phyloP scores from a whole-genome alignment of 2,797 vertebrate genomes.

The Tadarida brasiliensis region DNA sequence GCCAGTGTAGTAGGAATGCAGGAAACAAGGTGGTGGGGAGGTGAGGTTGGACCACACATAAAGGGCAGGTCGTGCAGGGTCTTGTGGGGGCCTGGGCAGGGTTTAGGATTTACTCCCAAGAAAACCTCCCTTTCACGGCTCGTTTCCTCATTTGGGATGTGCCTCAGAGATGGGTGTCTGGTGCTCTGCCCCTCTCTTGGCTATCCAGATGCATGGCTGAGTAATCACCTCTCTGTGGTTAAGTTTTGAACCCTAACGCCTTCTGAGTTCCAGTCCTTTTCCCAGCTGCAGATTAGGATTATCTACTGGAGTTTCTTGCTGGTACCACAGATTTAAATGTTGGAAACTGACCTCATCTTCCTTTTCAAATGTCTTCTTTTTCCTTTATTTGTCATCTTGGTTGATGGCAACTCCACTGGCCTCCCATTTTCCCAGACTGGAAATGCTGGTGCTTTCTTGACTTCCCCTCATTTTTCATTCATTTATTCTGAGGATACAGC shows the following conservation, averaged over 20 bases:
- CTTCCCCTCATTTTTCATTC: not conserved
- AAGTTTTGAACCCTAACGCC: not conserved
- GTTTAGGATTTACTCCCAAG: not conserved
- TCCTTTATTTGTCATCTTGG: not conserved
- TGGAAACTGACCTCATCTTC: not conserved
- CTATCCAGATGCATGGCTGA: not conserved
- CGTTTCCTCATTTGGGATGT: not conserved
- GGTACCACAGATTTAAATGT: not conserved
- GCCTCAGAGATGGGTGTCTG: not conserved
- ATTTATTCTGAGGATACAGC: not conserved
- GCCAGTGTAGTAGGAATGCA: not conserved
- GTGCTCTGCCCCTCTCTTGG: not conserved
- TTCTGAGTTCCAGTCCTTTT: not conserved
- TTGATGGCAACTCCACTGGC: not conserved
- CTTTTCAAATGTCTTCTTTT: constrained; percentile 17
- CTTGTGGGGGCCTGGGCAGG: not conserved
- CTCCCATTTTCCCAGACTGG: not conserved
- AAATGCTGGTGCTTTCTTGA: constrained; percentile 16
- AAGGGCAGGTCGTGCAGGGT: not conserved
- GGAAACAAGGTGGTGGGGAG: not conserved
- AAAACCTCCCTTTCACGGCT: not conserved
- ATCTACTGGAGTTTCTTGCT: not conserved
- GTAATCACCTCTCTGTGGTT: not conserved
- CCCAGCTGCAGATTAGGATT: not conserved
- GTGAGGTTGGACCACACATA: not conserved